A percentile compares a stretch with the other conserved stretches of the same genome.
Conservation (phyloP, 2,113 vertebrate species). For the Crocuta crocuta region DNA sequence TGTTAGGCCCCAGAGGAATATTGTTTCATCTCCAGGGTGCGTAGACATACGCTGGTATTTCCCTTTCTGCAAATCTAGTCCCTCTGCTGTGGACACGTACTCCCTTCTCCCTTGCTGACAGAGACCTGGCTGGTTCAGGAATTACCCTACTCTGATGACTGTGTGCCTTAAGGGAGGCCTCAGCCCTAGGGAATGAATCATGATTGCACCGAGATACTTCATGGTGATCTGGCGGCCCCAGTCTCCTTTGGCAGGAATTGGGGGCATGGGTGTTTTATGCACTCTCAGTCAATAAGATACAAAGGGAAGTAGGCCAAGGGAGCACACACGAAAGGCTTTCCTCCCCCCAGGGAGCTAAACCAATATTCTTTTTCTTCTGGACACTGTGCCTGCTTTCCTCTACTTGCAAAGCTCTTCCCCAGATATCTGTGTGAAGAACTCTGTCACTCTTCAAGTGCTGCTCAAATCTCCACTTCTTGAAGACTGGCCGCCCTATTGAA, state of each 20-base stretch:
- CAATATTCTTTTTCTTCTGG: neutral
- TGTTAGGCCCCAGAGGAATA: neutral
- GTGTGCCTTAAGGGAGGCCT: neutral
- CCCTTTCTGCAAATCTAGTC: neutral
- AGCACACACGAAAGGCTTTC: neutral
- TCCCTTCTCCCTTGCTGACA: neutral
- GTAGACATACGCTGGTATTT: neutral
- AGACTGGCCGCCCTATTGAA: slow-evolving; percentile 2
- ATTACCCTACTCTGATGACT: neutral
- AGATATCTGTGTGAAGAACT: neutral
- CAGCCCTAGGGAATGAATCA: neutral
- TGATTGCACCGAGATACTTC: neutral
- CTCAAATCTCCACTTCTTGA: slow-evolving; percentile 27
- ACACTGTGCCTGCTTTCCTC: neutral
- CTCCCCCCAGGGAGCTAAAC: neutral
- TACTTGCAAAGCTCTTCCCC: neutral
- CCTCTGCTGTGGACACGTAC: neutral
- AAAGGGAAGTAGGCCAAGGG: neutral
- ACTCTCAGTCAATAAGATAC: neutral
- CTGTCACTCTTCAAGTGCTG: neutral
- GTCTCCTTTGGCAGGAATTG: neutral
- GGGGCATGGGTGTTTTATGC: neutral
- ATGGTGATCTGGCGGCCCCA: neutral
- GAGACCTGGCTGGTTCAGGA: neutral
- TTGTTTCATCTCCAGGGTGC: neutral